Evolutionary conservation across 2,888 invertebrate species (phyloP), one percentile per base, ranked within the genome.

Genomic region (Fabriciana adippe): DNA sequence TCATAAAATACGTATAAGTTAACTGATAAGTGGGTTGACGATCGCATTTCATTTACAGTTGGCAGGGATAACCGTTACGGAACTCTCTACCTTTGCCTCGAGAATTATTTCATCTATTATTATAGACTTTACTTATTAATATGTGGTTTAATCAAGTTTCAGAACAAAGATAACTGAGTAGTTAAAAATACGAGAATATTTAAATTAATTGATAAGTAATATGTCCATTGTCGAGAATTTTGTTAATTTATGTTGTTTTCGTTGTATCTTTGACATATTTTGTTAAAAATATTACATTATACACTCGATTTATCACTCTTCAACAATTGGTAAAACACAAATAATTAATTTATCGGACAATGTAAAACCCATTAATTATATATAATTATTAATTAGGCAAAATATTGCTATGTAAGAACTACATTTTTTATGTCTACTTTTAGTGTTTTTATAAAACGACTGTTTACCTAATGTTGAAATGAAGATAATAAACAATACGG

Each of bases 41-140:
- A 70, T 73, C 69, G 68, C 59, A 66, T 72, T 74, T 68, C 72
- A 66, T 59, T 54, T 57, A 62, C 67, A 61, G 62, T 65, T 65
- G 41, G 57, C 64, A 63, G 66, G 59, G 54, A 66, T 31, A 62
- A 57, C 66, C 62, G 66, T 69, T 63, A 63, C 14, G 62, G 59
- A 69, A 66, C 56, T 51, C 55, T 50, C 51, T 64, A 71, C 53
- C 64, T 64, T 64, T 64, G 16, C 64, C 41, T 53, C 56, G 45
- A 64, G 69, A 67, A 67, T 56, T 21, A 60, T 69, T 67, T 61
- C 60, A 64, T 63, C 55, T 35, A 55, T 66, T 50, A 59, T 41
- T 67, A 57, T 62, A 56, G 18, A 53, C 26, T 56, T 35, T 60
- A 53, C 53, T 67, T 60, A 55, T 61, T 60, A n/a, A 35, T 69